Percentiles rank a stretch among this genome's conserved stretches.
These are phyloP conservation scores for Eulemur coronatus DNA, from an alignment of 2,797 vertebrate species.

Conservation along the genomic window DNA sequence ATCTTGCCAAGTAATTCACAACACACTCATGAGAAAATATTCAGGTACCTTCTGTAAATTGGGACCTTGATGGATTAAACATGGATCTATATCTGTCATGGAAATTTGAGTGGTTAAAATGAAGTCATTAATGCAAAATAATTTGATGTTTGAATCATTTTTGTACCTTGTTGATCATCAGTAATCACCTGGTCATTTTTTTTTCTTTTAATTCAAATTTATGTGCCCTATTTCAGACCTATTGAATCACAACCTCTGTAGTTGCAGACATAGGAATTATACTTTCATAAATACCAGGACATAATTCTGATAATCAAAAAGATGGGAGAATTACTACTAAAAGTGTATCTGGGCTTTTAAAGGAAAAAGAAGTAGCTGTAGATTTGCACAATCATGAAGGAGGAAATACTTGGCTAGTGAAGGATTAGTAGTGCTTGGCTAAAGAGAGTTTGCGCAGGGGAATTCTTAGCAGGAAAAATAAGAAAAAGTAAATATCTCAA, in stretches of 20 bases:
- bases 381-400: neutral
- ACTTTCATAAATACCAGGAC: neutral
- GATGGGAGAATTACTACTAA: neutral
- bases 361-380: neutral
- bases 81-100: neutral
- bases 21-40: neutral
- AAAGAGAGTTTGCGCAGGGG: neutral
- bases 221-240: neutral
- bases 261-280: neutral
- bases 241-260: neutral
- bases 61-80: neutral
- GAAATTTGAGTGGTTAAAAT: neutral
- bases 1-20: neutral
- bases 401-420: neutral
- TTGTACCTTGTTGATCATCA: slow-evolving; percentile 6
- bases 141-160: neutral
- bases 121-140: slow-evolving; percentile 18
- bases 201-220: neutral
- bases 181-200: neutral
- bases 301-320: neutral
- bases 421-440: neutral
- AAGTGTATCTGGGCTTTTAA: neutral
- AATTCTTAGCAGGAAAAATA: neutral
- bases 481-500: neutral
- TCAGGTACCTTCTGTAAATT: neutral